phyloP scores from a whole-genome alignment of 2,888 invertebrate species.

The Baronia brevicornis region DNA sequence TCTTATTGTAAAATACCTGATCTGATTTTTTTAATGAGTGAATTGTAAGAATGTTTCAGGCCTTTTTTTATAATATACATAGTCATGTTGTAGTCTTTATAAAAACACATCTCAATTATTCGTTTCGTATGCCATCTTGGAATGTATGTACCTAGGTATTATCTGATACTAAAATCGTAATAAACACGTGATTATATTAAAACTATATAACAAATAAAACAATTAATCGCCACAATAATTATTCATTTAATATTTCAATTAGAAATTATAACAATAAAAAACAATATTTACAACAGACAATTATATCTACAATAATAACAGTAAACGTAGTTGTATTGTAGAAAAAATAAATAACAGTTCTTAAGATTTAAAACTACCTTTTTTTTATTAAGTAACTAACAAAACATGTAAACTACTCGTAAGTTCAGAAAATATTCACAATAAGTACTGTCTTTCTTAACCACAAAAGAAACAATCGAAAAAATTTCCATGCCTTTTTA shows the following conservation, averaged over 20 bases:
- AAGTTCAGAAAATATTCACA: conserved; percentile 12
- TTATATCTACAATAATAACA: conserved; percentile 43
- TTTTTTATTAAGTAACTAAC: conserved; percentile 7
- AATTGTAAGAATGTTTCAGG: too few relatives aligned
- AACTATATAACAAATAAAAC: conserved; percentile 13
- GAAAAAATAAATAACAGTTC: conserved; percentile 64
- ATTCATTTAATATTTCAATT: conserved; percentile 51
- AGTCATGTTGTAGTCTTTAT: too few relatives aligned
- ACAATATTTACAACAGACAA: conserved; percentile 59
- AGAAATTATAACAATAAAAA: conserved; percentile 50
- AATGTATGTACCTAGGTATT: too few relatives aligned
- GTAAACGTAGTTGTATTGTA: conserved; percentile 39
- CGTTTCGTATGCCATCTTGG: too few relatives aligned
- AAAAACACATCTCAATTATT: too few relatives aligned
- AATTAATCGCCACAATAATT: conserved; percentile 25
- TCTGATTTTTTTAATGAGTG: too few relatives aligned
- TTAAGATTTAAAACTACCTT: conserved; percentile 34
- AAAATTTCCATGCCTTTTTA: too few relatives aligned
- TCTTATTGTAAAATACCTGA: too few relatives aligned
- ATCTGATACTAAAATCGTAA: neutral
- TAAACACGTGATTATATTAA: neutral
- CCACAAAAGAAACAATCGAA: too few relatives aligned
- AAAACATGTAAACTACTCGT: conserved; percentile 4
- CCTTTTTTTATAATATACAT: too few relatives aligned
- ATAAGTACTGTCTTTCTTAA: too few relatives aligned